Base-by-base conservation (phyloP, 2,888 invertebrate species). In the Sclerodermus sp. region DNA sequence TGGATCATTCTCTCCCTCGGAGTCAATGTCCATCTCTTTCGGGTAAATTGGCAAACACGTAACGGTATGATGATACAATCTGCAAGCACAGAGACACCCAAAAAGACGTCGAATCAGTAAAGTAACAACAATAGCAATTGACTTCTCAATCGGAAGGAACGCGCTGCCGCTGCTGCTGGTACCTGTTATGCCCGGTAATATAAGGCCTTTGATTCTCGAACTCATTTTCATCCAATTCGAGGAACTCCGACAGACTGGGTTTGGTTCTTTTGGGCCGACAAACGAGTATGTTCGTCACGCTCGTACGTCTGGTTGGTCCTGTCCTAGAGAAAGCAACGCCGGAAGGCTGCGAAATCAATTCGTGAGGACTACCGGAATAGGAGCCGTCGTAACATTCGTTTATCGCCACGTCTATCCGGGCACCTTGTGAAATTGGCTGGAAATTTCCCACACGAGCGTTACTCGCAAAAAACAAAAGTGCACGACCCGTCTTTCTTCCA, bases 321-420 rank as follows among this genome's bases (percentile, higher is more conserved):
- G 84, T 83, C 45, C 90, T 81, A 17, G 88, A 87, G 74, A 89
- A 89, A 3, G 86, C 84, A 57, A 84, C 82, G 17, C 89, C 89
- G 1, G 87, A 84, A 1, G 88, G 87, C 60, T 85, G 85, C 0
- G 89, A 87, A 45, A 91, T 89, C 57, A 93, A 82, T 78, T 93
- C 93, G 73, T 92, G 92, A 0, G 96, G 95, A 37, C 93, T 93
- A 3, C 96, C 96, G 10, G 92, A 89, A 79, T 96, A 96, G 0
- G 95, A 95, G 1, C 96, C 96, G 79, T 97, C 96, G 79, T 94
- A 96, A 53, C 90, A 81, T 77, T 96, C 95, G 80, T 96, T 96
- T 63, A 97, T 91, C 0, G 95, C 91, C 1, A 97, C 96, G 80
- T 97, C 96, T 60, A 97, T 91, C 51, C 93, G 85, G 36, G 94